Percentiles rank a stretch among this genome's conserved stretches.
phyloP scores from a whole-genome alignment of 2,113 vertebrate genomes.

The Myiozetetes cayanensis region DNA sequence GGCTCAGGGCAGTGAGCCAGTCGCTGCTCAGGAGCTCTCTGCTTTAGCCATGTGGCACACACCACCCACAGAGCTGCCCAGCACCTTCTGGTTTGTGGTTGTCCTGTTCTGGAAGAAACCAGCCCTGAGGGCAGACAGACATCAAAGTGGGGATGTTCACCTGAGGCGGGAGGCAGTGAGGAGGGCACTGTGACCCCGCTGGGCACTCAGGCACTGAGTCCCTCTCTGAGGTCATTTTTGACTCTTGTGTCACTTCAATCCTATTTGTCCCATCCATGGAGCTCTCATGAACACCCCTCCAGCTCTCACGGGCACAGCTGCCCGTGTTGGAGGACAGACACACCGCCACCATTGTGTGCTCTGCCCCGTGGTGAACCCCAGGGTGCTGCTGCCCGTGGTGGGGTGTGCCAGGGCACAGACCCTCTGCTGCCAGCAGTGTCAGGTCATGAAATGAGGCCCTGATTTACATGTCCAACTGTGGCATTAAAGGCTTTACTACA shows the following conservation, averaged over 20 bases:
- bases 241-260: not conserved
- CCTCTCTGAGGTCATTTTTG: not conserved
- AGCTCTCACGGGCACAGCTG: not conserved
- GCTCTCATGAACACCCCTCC: accelerated
- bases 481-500: not conserved
- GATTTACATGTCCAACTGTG: not conserved
- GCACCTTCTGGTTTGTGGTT: not conserved
- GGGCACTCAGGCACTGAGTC: accelerated
- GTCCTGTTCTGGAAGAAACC: not conserved
- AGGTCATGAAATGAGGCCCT: not conserved
- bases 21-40: accelerated
- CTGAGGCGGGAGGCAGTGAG: accelerated
- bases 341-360: accelerated
- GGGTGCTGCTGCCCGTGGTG: not conserved
- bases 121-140: not conserved
- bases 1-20: accelerated
- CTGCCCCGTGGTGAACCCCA: accelerated
- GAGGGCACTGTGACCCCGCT: not conserved
- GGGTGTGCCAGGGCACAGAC: not conserved
- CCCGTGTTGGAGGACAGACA: not conserved
- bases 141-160: accelerated
- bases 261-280: not conserved
- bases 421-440: accelerated
- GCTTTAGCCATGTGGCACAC: not conserved
- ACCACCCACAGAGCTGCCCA: not conserved